These are phyloP conservation scores for Margarornis squamiger DNA, from an alignment of 2,797 vertebrate genomes.

Conservation along the genomic window DNA sequence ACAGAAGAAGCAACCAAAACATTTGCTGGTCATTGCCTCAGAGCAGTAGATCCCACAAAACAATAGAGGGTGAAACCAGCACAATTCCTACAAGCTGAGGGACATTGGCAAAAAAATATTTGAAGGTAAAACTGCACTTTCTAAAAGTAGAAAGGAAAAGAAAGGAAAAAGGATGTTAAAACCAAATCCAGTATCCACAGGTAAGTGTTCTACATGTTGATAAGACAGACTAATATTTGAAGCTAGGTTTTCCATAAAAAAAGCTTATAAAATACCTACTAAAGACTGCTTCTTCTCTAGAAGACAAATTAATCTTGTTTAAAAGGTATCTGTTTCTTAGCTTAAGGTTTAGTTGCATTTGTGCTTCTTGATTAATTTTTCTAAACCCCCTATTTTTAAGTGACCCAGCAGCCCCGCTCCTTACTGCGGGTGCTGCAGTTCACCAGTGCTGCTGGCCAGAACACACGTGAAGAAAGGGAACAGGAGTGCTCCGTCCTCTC, in stretches of 20 bases:
- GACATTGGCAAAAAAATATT: not conserved
- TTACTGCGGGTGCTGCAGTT: not conserved
- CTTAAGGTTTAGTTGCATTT: not conserved
- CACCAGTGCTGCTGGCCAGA: not conserved
- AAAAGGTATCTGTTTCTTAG: not conserved
- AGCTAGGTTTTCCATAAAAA: not conserved
- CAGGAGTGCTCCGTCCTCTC: not conserved
- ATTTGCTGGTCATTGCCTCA: not conserved
- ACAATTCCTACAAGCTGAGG: fast-evolving
- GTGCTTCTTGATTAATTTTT: not conserved
- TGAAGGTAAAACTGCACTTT: not conserved
- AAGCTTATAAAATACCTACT: not conserved
- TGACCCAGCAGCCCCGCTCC: not conserved
- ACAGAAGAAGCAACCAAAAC: not conserved
- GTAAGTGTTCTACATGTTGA: slow-evolving; percentile 7
- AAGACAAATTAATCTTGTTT: not conserved
- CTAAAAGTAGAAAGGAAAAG: not conserved
- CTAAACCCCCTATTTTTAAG: not conserved
- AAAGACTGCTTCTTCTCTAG: not conserved
- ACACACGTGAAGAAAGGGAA: not conserved
- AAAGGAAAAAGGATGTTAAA: not conserved
- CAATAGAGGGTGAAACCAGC: not conserved
- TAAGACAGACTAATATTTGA: slow-evolving; percentile 5
- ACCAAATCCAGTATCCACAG: not conserved
- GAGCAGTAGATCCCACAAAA: not conserved